Evolutionary conservation across 1,140 invertebrate genomes (phyloP).

Genomic region (Bombus superbus): DNA sequence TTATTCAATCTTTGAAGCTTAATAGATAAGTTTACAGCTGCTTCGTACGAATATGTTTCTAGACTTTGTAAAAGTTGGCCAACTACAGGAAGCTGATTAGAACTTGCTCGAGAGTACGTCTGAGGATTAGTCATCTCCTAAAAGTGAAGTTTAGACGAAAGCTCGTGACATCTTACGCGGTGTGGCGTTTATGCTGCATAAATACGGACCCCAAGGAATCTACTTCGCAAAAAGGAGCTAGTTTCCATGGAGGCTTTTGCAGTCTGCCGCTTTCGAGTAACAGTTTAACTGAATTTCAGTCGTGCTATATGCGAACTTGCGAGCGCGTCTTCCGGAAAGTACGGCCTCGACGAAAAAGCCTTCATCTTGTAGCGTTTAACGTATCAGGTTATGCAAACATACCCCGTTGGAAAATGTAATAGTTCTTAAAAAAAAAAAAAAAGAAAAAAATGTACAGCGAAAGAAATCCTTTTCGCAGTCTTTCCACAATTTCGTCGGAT

Average conservation of each 20-base stretch:
- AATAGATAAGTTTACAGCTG: not conserved
- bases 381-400: not conserved
- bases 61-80: not conserved
- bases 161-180: not conserved
- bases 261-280: conserved; percentile 1
- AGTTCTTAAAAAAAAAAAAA: too few relatives aligned
- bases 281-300: conserved; percentile 12
- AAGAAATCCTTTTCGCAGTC: too few relatives aligned
- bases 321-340: not conserved
- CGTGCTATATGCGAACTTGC: not conserved
- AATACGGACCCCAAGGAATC: conserved; percentile 19
- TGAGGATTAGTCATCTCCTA: conserved; percentile 4
- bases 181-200: not conserved
- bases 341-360: not conserved
- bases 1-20: not conserved
- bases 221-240: conserved; percentile 11
- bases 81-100: conserved; percentile 12
- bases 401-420: too few relatives aligned
- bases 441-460: not conserved
- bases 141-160: conserved; percentile 21
- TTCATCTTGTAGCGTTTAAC: conserved; percentile 2
- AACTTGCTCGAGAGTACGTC: not conserved
- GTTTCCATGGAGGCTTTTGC: not conserved
- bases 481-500: not conserved
- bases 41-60: not conserved